Conservation (phyloP, 1,140 invertebrate species). For the Pseudomyrmex concolor region DNA sequence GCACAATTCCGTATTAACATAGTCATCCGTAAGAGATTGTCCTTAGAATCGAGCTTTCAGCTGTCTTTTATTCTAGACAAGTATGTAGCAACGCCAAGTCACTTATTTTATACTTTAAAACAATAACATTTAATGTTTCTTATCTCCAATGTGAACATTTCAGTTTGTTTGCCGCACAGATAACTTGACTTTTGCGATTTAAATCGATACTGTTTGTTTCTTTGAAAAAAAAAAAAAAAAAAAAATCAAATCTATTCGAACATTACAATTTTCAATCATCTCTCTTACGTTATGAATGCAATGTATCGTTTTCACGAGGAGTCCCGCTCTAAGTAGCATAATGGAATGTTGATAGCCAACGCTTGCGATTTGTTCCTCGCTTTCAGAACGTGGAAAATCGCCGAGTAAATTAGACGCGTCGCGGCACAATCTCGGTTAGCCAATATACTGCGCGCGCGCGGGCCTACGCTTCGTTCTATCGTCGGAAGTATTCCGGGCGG, state of each 20-base stretch:
- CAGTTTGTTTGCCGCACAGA: no score
- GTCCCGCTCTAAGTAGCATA: background rate
- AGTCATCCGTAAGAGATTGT: background rate
- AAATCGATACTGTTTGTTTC: background rate
- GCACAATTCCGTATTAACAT: background rate
- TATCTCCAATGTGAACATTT: no score
- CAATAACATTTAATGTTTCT: no score
- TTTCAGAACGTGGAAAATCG: conserved; percentile 38
- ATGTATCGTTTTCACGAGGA: background rate
- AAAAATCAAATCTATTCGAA: background rate
- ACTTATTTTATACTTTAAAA: no score
- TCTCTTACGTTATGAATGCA: background rate
- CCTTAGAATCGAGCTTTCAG: background rate
- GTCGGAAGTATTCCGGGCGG: conserved; percentile 71
- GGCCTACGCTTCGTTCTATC: background rate
- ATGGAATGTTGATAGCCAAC: conserved; percentile 38
- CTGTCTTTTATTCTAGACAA: no score
- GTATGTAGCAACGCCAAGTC: no score
- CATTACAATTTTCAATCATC: background rate
- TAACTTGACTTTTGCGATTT: no score
- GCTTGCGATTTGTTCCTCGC: conserved; percentile 7
- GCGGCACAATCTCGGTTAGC: conserved; percentile 31
- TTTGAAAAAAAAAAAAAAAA: no score
- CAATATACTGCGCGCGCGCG: conserved; percentile 38
- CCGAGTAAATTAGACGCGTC: conserved; percentile 48